A percentile compares a stretch with the other conserved stretches of the same genome.
phyloP scores from a whole-genome alignment of 2,888 invertebrate species.

The Globia sparganii region DNA sequence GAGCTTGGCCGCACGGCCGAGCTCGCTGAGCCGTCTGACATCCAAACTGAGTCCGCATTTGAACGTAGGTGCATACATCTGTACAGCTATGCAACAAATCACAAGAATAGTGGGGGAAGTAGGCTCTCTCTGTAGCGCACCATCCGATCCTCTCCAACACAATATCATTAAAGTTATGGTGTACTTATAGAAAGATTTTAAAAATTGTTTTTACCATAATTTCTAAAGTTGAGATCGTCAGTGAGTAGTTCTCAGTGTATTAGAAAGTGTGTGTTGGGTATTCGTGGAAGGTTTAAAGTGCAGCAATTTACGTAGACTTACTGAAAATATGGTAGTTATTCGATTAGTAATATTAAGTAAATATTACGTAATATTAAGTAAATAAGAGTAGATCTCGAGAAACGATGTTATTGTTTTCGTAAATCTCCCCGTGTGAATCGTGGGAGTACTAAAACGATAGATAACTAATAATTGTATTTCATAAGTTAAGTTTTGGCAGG shows the following conservation, averaged over 20 bases:
- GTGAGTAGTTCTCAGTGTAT: neutral
- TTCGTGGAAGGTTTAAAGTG: neutral
- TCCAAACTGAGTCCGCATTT: neutral
- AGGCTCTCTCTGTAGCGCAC: neutral
- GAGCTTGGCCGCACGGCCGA: conserved; percentile 43
- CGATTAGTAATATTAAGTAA: neutral
- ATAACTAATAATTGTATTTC: neutral
- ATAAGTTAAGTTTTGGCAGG: neutral
- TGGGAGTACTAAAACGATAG: neutral
- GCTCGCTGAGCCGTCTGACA: conserved; percentile 33
- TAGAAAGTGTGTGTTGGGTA: neutral
- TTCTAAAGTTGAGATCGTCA: neutral
- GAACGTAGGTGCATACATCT: conserved; percentile 2
- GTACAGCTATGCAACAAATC: conserved; percentile 17
- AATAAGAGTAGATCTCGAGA: neutral
- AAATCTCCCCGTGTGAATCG: neutral
- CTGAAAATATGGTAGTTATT: neutral
- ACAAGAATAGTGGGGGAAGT: conserved; percentile 6
- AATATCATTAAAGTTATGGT: neutral
- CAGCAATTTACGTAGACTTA: neutral
- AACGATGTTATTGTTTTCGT: neutral
- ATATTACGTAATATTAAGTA: too few relatives aligned
- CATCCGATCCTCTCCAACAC: neutral
- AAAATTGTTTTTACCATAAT: neutral
- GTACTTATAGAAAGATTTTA: neutral